Evolutionary conservation across 2,888 invertebrate genomes (phyloP), one percentile per base, ranked within the genome.

Genomic region (Acanthococcus lagerstroemiae): DNA sequence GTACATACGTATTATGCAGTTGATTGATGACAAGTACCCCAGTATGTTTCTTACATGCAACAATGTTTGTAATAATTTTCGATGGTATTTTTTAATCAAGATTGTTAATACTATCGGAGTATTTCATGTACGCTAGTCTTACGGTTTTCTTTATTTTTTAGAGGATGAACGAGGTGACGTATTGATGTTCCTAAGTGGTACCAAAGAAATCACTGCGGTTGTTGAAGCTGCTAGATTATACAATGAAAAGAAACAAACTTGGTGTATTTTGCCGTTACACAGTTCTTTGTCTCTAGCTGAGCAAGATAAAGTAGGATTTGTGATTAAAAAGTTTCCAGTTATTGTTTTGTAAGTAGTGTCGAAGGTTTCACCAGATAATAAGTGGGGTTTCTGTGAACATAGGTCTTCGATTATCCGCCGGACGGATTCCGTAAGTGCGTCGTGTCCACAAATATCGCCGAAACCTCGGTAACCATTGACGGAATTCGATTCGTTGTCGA

Each of bases 381-480:
- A 45, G 19, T 7, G n/a, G n/a, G n/a, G n/a, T n/a, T n/a, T 37
- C 37, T 56, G 26, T 21, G 12, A 22, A n/a, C 75, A 12, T 70
- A 85, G 86, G 88, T 90, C 6, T 99, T 99, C 75, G 94, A 96
- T 74, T 90, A 93, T 73, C 85, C 96, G 0, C 96, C 96, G 1
- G 91, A 94, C 65, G 92, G 95, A 4, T 84, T 93, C 2, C 82
- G 99, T 63, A 99, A 99, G 76, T 97, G 96, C 76, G 93, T 99
- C 68, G 85, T 99, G 1, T 92, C 95, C 0, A 99, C 99, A 1
- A 99, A 99, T 74, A 97, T 99, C 67, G 96, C 99, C 0, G 99
- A 99, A 79, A 99, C 99, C 0, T 96, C 96, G 0, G 88, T 99
- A 3, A 99, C 99, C 0, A 96, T 99, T 65, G 99, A 99, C 75